Percentiles rank a stretch among this genome's conserved stretches.
Conservation (phyloP, 53 echinoderm and acorn worm genomes). For the Apostichopus leukothele region DNA sequence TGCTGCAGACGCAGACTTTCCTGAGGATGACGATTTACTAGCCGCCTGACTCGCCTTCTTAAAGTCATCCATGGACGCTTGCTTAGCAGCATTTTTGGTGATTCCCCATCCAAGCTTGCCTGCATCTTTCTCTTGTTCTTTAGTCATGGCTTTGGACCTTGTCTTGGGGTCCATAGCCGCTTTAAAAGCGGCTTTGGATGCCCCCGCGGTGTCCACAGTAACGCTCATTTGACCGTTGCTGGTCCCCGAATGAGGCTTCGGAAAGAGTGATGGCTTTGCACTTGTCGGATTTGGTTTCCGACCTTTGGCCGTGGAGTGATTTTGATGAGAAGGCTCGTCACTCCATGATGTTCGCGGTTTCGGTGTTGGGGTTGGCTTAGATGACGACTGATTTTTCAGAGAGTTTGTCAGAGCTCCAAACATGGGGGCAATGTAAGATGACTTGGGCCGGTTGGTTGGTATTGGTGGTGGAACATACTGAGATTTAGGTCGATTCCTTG, state of each 20-base stretch:
- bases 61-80: constrained; percentile 40
- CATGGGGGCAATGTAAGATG: constrained; percentile 24
- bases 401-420: constrained; percentile 15
- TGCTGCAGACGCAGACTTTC: constrained; percentile 32
- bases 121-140: constrained; percentile 46
- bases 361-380: constrained; percentile 36
- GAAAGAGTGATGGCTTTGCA: not conserved
- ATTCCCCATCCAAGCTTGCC: constrained; percentile 39
- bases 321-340: constrained; percentile 11
- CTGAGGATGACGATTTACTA: constrained; percentile 4
- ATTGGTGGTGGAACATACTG: constrained; percentile 50
- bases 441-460: constrained; percentile 43
- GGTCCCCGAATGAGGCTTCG: not conserved
- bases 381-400: not conserved
- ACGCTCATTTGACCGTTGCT: constrained; percentile 16
- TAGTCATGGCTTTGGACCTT: constrained; percentile 46
- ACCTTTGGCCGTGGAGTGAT: not conserved
- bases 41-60: constrained; percentile 35
- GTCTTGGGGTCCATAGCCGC: constrained; percentile 18
- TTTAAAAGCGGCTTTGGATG: constrained; percentile 26
- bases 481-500: constrained; percentile 39
- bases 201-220: constrained; percentile 27
- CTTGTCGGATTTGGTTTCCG: constrained; percentile 9
- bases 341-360: constrained; percentile 37
- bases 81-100: constrained; percentile 38